These are phyloP conservation scores for Drosophila diplacantha DNA, from an alignment of 2,888 invertebrate species.

Conservation along the genomic window DNA sequence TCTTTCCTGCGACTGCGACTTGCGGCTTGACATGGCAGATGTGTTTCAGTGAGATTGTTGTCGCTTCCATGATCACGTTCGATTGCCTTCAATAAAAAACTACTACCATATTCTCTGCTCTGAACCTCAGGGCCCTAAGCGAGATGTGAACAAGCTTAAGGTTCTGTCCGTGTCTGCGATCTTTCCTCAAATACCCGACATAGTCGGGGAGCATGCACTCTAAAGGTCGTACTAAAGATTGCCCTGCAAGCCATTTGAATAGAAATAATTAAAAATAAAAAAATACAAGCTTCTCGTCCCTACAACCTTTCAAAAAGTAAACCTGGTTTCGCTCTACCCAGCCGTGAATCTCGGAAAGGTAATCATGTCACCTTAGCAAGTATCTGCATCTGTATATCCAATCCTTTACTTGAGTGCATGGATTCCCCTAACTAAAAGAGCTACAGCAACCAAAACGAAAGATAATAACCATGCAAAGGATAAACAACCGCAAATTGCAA, in stretches of 20 bases:
- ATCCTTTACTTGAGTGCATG: neutral
- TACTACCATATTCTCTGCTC: slow-evolving; percentile 78
- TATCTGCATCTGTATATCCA: neutral
- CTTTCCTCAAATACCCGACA: neutral
- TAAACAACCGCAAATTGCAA: slow-evolving; percentile 5
- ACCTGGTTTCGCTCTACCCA: neutral
- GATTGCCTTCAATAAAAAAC: slow-evolving; percentile 75
- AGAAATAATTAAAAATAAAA: neutral
- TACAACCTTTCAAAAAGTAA: neutral
- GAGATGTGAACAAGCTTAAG: slow-evolving; percentile 16
- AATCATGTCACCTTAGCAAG: neutral
- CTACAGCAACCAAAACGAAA: slow-evolving; percentile 8
- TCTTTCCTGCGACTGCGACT: slow-evolving; percentile 1
- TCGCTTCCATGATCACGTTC: slow-evolving; percentile 27
- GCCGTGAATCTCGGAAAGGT: neutral
- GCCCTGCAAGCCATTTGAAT: neutral
- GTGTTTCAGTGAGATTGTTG: slow-evolving; percentile 24
- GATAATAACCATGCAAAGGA: neutral
- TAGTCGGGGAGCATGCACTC: neutral
- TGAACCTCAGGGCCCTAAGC: slow-evolving; percentile 70
- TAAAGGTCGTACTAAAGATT: too few species aligned
- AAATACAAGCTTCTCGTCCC: neutral
- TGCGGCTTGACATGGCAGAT: slow-evolving; percentile 10
- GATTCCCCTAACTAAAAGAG: neutral
- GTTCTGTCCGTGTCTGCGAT: slow-evolving; percentile 7